Evolutionary conservation across 2,113 vertebrate genomes (phyloP).

Genomic region (Pachypanchax playfairii): DNA sequence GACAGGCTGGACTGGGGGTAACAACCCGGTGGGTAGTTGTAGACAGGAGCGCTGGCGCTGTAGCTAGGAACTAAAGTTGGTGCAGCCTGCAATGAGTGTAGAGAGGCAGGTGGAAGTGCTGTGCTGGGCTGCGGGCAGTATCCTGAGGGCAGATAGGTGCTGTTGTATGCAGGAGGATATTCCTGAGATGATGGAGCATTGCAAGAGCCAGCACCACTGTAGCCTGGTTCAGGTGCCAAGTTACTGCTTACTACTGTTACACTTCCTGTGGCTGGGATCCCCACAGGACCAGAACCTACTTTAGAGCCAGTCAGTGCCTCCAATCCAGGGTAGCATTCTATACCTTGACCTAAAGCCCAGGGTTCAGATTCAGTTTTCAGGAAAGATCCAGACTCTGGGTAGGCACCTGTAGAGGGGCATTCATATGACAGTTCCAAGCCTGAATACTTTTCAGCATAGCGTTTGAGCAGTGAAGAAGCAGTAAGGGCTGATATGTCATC

Average conservation of each 20-base stretch:
- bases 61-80: slow-evolving; percentile 85
- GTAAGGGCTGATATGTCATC: slow-evolving; percentile 95
- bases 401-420: slow-evolving; percentile 67
- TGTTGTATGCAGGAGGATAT: slow-evolving; percentile 86
- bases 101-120: slow-evolving; percentile 76
- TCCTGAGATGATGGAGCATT: slow-evolving; percentile 80
- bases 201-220: slow-evolving; percentile 73
- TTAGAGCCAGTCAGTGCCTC: slow-evolving; percentile 86
- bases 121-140: slow-evolving; percentile 85
- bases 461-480: slow-evolving; percentile 93
- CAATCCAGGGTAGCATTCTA: slow-evolving; percentile 83
- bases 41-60: slow-evolving; percentile 81
- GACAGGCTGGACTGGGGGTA: slow-evolving; percentile 77
- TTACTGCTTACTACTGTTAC: slow-evolving; percentile 80
- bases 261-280: slow-evolving; percentile 80
- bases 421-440: slow-evolving; percentile 89
- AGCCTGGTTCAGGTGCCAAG: slow-evolving; percentile 77
- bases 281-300: slow-evolving; percentile 69
- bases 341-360: slow-evolving; percentile 82
- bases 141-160: slow-evolving; percentile 85
- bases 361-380: slow-evolving; percentile 86
- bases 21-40: slow-evolving; percentile 85
- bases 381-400: slow-evolving; percentile 84
- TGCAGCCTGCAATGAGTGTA: slow-evolving; percentile 70
- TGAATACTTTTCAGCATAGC: slow-evolving; percentile 95